Conservation (phyloP, 2,113 vertebrate species). For the Brachypodius melanocephalos region DNA sequence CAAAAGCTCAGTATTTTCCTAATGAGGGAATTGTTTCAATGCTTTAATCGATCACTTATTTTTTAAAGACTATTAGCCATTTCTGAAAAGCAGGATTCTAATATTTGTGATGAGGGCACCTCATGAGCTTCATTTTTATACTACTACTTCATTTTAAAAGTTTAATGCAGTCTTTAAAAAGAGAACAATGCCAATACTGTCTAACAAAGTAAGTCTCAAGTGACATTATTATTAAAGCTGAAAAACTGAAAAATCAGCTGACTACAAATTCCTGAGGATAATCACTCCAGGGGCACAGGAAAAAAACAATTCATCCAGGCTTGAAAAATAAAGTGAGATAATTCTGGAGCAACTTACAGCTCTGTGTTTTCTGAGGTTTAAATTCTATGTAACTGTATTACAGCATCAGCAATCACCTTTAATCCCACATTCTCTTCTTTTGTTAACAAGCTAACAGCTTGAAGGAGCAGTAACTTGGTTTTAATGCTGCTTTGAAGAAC, state of each 20-base stretch:
- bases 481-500: background rate
- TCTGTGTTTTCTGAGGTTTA: background rate
- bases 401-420: background rate
- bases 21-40: background rate
- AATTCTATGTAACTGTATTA: background rate
- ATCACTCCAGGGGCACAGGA: background rate
- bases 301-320: background rate
- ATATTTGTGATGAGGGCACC: background rate
- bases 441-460: background rate
- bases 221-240: background rate
- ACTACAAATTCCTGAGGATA: background rate
- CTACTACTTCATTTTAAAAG: background rate
- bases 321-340: background rate
- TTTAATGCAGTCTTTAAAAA: background rate
- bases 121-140: background rate
- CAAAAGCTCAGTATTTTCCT: background rate
- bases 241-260: background rate
- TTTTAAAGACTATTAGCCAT: background rate
- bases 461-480: background rate
- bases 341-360: background rate
- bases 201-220: background rate
- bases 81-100: background rate
- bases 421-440: background rate
- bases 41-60: background rate
- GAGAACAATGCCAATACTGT: background rate